Conservation (phyloP, 1,140 invertebrate species). For the Littorina saxatilis region DNA sequence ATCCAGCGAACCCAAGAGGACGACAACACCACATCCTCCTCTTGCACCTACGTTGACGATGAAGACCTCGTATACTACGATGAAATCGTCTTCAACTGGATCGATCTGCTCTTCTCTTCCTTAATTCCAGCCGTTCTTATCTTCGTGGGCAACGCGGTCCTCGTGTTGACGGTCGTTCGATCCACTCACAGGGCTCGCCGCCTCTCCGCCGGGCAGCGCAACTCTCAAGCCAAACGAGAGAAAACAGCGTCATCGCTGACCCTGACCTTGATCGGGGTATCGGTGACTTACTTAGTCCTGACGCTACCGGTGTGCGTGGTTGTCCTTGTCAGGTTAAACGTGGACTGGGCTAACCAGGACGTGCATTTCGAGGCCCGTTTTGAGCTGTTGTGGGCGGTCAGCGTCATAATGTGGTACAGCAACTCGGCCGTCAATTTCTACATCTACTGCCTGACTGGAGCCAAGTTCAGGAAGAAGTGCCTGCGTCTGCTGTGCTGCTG, state of each 20-base stretch:
- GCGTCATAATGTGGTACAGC: constrained; percentile 27
- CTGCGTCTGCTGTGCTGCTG: constrained; percentile 14
- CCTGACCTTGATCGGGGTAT: constrained; percentile 13
- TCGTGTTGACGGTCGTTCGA: neutral
- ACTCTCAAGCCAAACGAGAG: neutral
- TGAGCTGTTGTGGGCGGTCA: constrained; percentile 9
- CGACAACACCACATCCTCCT: neutral
- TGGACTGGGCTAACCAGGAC: neutral
- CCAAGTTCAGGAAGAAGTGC: neutral
- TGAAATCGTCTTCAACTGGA: neutral
- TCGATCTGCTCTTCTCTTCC: neutral
- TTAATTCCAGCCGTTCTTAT: neutral
- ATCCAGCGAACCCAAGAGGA: neutral
- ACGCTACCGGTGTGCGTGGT: neutral
- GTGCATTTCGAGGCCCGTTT: neutral
- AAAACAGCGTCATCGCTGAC: constrained; percentile 22
- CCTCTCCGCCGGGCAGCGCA: neutral
- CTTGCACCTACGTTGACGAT: neutral
- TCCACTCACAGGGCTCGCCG: neutral
- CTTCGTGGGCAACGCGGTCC: neutral
- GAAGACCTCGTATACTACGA: neutral
- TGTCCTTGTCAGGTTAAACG: neutral
- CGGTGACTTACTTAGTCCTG: neutral
- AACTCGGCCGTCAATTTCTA: constrained; percentile 29
- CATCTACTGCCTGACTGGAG: constrained; percentile 23